These are phyloP conservation scores for Cotesia typhae DNA, from an alignment of 1,140 invertebrate genomes.

Conservation along the genomic window DNA sequence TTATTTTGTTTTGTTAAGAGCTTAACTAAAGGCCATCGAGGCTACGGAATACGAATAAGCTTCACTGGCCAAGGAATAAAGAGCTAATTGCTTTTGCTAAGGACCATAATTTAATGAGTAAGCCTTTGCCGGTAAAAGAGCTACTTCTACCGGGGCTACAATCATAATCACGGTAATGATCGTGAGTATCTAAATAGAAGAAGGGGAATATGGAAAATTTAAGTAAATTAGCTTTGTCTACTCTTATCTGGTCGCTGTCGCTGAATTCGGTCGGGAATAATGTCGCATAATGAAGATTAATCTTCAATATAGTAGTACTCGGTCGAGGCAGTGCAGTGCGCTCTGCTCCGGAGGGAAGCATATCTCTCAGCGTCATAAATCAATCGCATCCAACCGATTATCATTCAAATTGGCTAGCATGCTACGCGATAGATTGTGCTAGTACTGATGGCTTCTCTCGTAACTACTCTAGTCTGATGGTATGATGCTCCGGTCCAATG, in stretches of 20 bases:
- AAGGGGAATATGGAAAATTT: too few relatives aligned
- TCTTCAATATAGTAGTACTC: constrained; percentile 41
- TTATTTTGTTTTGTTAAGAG: too few relatives aligned
- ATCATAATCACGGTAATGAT: too few relatives aligned
- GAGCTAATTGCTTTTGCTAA: constrained; percentile 38
- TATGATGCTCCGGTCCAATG: too few relatives aligned
- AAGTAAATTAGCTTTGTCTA: neutral
- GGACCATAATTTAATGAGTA: neutral
- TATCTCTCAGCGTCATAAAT: constrained; percentile 54
- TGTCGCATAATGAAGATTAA: constrained; percentile 62
- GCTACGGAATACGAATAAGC: neutral
- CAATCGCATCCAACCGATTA: constrained; percentile 57
- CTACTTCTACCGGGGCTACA: too few relatives aligned
- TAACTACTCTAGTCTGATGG: too few relatives aligned
- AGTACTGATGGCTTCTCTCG: neutral
- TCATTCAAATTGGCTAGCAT: constrained; percentile 54
- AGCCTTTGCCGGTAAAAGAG: too few relatives aligned
- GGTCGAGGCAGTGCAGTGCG: too few relatives aligned
- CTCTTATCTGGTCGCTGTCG: constrained; percentile 2
- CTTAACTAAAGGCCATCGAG: too few relatives aligned
- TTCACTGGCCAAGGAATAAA: constrained; percentile 4
- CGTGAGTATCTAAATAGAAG: too few relatives aligned
- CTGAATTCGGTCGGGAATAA: constrained; percentile 41
- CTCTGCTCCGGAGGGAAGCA: constrained; percentile 6
- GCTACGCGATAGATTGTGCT: constrained; percentile 7